Evolutionary conservation across 2,797 vertebrate species (phyloP).

Genomic region (Pangasius macronema): DNA sequence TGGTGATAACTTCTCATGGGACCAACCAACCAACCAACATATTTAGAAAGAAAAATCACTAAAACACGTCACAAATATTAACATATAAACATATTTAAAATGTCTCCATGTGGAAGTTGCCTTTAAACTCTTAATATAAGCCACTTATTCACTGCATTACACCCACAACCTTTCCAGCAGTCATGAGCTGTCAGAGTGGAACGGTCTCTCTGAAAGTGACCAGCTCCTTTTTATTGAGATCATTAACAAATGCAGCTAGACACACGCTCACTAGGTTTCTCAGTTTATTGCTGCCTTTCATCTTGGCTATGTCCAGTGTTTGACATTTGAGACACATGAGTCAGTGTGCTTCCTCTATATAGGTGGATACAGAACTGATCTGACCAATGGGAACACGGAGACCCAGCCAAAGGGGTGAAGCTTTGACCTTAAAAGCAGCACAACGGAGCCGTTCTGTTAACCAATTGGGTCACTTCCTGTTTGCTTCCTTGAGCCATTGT

Average conservation of each 20-base stretch:
- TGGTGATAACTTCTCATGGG: not conserved
- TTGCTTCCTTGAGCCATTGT: not conserved
- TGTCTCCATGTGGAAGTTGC: not conserved
- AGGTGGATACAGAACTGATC: not conserved
- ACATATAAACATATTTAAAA: not conserved
- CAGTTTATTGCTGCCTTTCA: conserved; percentile 12
- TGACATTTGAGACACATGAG: not conserved
- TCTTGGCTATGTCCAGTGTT: not conserved
- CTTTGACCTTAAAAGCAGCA: not conserved
- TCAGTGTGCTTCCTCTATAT: not conserved
- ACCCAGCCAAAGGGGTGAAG: too few species aligned
- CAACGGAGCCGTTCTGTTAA: too few species aligned
- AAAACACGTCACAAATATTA: not conserved
- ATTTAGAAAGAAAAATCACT: not conserved
- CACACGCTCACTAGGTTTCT: not conserved
- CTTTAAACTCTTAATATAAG: not conserved
- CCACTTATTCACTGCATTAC: not conserved
- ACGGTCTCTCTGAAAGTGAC: not conserved
- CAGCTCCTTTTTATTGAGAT: not conserved
- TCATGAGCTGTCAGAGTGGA: not conserved
- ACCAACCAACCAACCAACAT: not conserved
- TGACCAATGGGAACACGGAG: not conserved
- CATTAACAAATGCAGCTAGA: not conserved
- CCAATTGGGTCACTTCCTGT: not conserved
- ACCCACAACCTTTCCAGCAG: conserved; percentile 6